phyloP scores from a whole-genome alignment of 2,888 invertebrate species.

The Pyrrhosoma nymphula region DNA sequence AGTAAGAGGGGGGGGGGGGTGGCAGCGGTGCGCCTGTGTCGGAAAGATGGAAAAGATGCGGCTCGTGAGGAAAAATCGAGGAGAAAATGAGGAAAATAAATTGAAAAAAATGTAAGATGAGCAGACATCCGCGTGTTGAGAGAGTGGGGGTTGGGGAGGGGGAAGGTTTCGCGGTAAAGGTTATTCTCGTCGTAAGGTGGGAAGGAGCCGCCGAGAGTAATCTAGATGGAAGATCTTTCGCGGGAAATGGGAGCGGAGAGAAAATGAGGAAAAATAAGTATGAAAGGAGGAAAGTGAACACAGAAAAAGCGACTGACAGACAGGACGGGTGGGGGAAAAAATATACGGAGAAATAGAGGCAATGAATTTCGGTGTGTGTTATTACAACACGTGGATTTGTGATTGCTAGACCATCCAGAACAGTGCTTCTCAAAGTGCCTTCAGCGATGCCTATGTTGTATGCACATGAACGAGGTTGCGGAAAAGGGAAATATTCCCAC shows the following conservation, averaged over 20 bases:
- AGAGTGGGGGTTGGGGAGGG: neutral
- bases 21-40: neutral
- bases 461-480: neutral
- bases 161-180: neutral
- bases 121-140: neutral
- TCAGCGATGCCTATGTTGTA: too few relatives aligned
- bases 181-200: neutral
- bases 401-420: neutral
- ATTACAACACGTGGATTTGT: neutral
- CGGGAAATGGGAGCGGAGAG: neutral
- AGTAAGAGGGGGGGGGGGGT: neutral
- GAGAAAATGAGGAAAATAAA: conserved; percentile 12
- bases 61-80: neutral
- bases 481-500: neutral
- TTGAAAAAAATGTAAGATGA: conserved; percentile 1
- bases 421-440: neutral
- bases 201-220: neutral
- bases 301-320: neutral
- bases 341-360: neutral
- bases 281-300: neutral
- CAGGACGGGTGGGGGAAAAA: neutral
- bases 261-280: neutral
- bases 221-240: neutral
- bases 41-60: conserved; percentile 24
- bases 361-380: neutral